Evolutionary conservation across 2,797 vertebrate species (phyloP).

Genomic region (Halcyon smyrnensis): DNA sequence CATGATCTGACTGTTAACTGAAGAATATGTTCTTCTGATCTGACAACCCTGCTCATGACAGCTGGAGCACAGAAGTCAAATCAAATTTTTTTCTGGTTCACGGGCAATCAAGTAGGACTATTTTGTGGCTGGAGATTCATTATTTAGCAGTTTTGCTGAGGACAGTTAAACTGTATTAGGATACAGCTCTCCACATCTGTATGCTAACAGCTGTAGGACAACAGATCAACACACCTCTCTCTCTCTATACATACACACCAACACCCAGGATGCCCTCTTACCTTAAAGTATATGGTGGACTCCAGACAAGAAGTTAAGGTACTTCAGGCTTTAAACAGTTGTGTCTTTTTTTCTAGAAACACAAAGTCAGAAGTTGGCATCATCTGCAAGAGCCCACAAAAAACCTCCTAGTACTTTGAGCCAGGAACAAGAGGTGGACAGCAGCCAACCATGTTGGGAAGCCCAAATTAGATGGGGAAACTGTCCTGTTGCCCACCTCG

Average conservation of each 20-base stretch:
- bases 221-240: background rate
- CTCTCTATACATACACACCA: background rate
- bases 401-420: background rate
- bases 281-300: background rate
- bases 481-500: no score
- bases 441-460: rapidly evolving
- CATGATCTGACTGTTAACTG: rapidly evolving
- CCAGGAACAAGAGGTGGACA: background rate
- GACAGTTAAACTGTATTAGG: background rate
- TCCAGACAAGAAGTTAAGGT: background rate
- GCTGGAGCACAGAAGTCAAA: background rate
- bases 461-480: background rate
- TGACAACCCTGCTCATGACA: background rate
- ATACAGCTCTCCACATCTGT: background rate
- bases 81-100: background rate
- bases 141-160: background rate
- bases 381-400: background rate
- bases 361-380: background rate
- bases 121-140: background rate
- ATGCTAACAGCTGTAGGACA: background rate
- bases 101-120: background rate
- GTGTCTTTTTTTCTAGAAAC: background rate
- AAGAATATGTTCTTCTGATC: background rate
- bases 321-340: background rate
- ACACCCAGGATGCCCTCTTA: background rate